phyloP scores from a whole-genome alignment of 2,113 vertebrate genomes.

The Protomyctophum bolini region DNA sequence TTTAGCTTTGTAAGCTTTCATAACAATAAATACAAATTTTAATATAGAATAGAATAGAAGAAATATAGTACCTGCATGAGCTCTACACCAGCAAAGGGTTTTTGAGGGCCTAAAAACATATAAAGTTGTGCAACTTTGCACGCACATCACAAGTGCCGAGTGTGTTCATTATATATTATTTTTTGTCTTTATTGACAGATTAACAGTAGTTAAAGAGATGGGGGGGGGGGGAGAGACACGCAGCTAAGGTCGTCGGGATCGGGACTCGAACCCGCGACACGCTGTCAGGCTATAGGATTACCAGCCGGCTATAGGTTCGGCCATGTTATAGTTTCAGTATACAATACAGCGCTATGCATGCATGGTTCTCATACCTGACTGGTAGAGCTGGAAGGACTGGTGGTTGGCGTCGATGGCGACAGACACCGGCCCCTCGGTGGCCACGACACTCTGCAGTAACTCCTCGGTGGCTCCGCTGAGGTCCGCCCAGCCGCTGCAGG shows the following conservation, averaged over 20 bases:
- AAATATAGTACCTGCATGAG: no score
- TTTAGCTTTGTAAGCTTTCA: no score
- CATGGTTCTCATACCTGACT: conserved; percentile 71
- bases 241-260: no score
- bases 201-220: background rate
- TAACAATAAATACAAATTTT: no score
- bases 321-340: no score
- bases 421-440: conserved; percentile 80
- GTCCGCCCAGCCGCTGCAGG: conserved; percentile 76
- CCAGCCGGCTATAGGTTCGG: no score
- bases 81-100: background rate
- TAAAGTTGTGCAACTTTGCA: background rate
- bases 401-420: conserved; percentile 82
- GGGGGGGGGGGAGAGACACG: no score
- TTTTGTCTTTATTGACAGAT: background rate
- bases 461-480: conserved; percentile 73
- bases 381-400: conserved; percentile 83
- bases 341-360: background rate
- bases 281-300: no score
- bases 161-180: no score
- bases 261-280: no score
- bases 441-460: conserved; percentile 81
- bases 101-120: background rate
- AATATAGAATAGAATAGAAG: no score
- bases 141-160: no score